These are phyloP conservation scores for Tryphoninae sp. DNA, from an alignment of 2,888 invertebrate species.

Conservation along the genomic window DNA sequence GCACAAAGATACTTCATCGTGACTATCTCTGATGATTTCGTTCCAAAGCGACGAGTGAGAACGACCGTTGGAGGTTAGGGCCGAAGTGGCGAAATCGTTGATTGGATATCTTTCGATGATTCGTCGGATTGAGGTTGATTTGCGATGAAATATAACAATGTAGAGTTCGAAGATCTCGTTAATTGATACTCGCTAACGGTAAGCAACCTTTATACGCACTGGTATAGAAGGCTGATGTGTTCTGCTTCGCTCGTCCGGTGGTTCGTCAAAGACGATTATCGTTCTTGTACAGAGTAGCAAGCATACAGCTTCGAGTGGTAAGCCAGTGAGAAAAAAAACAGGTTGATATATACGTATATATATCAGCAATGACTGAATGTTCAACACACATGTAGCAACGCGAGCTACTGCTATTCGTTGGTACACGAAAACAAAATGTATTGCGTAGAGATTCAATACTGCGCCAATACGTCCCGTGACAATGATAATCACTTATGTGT, in stretches of 20 bases:
- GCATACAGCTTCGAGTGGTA: not conserved
- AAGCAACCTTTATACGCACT: conserved; percentile 94
- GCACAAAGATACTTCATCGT: conserved; percentile 82
- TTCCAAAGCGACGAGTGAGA: not conserved
- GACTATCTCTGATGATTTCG: conserved; percentile 26
- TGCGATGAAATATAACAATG: conserved; percentile 8
- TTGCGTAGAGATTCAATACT: conserved; percentile 48
- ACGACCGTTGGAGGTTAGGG: not conserved
- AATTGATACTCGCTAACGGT: conserved; percentile 55
- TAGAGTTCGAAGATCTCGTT: conserved; percentile 11
- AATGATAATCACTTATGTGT: conserved; percentile 34
- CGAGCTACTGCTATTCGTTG: conserved; percentile 49
- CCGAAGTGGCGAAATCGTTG: not conserved
- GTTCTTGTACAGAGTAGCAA: conserved; percentile 17
- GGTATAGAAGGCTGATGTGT: conserved; percentile 89
- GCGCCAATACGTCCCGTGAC: conserved; percentile 37
- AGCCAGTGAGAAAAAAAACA: conserved; percentile 8
- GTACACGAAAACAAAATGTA: conserved; percentile 62
- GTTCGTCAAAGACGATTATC: conserved; percentile 55
- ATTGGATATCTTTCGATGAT: conserved; percentile 14
- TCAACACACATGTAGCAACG: conserved; percentile 40
- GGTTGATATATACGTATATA: conserved; percentile 11
- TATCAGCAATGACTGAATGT: conserved; percentile 60
- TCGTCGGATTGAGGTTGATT: conserved; percentile 18
- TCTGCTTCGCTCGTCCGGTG: conserved; percentile 50